Evolutionary conservation across 2,113 vertebrate species (phyloP), one percentile per base, ranked within the genome.

Genomic region (Amphiprion ocellaris): DNA sequence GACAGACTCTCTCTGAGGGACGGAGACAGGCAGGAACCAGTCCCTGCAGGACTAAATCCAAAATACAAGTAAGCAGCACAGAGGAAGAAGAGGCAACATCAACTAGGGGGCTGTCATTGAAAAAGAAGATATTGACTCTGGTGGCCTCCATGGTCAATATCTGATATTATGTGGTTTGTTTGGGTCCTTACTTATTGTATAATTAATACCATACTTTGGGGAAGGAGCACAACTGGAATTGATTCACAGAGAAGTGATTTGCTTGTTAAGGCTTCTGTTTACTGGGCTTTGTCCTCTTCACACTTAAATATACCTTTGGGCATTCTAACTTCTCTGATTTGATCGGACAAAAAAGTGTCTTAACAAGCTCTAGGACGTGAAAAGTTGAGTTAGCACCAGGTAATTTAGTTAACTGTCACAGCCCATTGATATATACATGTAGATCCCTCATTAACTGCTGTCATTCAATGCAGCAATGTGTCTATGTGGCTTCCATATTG

Each of bases 1-100:
- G 88, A 79, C 86, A 83, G 85, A 71, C 71, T 68, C 49, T 60
- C 87, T 81, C 84, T 46, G 9, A 21, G 71, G 81, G 77, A 81
- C 21, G 33, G n/a, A 84, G 61, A 76, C 69, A 28, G 68, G 70
- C 63, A 28, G 59, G 39, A 78, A 79, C 28, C 58, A 3, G 61
- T 49, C 82, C 59, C 60, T 73, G 59, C 73, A 64, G 46, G 69
- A 71, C 44, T 47, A 33, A 47, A 79, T 74, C 64, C 65, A 50
- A 69, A 86, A 58, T 39, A 53, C 46, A 65, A 59, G 41, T 28
- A 16, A 79, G 71, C 21, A 21, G 59, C 69, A 58, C 19, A 30
- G 66, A 59, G 58, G 44, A 54, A 65, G 46, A 54, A 61, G 11
- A 28, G 39, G 54, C n/a, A 21, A 49, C 54, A 78, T 49, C 53